These are phyloP conservation scores for Actias luna DNA, from an alignment of 2,888 invertebrate genomes.

Conservation along the genomic window DNA sequence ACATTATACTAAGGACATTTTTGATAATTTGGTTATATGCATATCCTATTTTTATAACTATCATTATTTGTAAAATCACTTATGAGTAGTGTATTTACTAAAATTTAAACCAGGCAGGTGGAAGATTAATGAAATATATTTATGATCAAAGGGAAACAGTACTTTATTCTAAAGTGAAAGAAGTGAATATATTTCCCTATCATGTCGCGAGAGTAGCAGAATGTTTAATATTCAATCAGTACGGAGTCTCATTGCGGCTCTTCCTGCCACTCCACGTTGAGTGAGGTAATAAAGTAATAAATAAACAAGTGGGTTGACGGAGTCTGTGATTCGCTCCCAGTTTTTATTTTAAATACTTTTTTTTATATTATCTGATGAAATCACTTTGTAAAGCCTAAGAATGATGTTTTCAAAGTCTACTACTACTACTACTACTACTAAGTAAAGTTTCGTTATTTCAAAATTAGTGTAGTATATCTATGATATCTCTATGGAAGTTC, in stretches of 20 bases:
- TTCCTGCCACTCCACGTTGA: constrained; percentile 65
- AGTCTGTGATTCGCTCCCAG: constrained; percentile 28
- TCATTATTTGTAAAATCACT: background rate
- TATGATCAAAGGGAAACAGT: background rate
- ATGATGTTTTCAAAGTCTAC: background rate
- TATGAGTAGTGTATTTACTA: background rate
- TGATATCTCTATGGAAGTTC: no score
- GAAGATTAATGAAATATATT: background rate
- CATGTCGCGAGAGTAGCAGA: constrained; percentile 39
- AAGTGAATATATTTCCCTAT: constrained; percentile 2
- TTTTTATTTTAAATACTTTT: constrained; percentile 24
- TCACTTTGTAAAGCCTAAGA: background rate
- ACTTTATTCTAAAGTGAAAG: background rate
- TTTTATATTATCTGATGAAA: background rate
- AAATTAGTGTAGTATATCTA: no score
- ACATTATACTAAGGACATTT: no score
- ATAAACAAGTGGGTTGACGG: constrained; percentile 64
- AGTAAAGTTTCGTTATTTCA: no score
- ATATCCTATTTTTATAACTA: background rate
- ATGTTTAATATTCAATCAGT: constrained; percentile 71
- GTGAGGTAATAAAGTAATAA: constrained; percentile 73
- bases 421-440: no score
- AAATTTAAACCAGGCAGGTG: background rate
- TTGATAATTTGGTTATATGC: background rate
- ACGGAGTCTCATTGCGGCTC: constrained; percentile 62